phyloP scores from a whole-genome alignment of 2,888 invertebrate species.

The Thymelicus lineola region DNA sequence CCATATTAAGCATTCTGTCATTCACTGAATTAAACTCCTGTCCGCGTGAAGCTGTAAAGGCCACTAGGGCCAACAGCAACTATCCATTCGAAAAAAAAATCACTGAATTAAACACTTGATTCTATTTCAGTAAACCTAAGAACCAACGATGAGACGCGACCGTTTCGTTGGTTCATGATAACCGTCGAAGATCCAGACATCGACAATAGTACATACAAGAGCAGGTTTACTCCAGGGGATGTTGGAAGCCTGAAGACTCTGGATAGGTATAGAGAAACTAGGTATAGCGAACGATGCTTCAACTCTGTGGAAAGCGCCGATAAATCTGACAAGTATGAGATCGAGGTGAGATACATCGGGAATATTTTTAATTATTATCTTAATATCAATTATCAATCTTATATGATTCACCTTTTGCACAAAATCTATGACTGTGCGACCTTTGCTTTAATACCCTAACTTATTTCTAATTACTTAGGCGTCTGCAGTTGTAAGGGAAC shows the following conservation, averaged over 20 bases:
- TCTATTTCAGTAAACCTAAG: conserved; percentile 58
- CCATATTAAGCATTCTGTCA: no score
- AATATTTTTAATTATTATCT: no score
- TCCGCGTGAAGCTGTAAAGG: no score
- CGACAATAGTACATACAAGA: conserved; percentile 58
- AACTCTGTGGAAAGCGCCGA: conserved; percentile 74
- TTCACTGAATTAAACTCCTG: not conserved
- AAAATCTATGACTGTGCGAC: no score
- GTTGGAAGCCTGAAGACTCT: conserved; percentile 73
- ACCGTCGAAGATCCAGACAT: conserved; percentile 73
- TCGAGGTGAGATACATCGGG: conserved; percentile 67
- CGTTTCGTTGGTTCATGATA: conserved; percentile 77
- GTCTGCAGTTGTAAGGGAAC: no score
- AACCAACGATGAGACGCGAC: conserved; percentile 51
- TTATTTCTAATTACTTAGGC: no score
- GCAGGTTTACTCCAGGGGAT: conserved; percentile 53
- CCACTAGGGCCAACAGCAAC: no score
- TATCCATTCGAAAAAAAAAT: no score
- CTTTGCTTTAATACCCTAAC: no score
- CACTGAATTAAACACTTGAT: not conserved
- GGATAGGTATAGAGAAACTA: conserved; percentile 58
- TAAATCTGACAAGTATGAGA: conserved; percentile 61
- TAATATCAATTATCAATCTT: no score
- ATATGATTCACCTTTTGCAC: no score
- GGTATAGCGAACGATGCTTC: conserved; percentile 70